phyloP scores from a whole-genome alignment of 2,113 vertebrate genomes.

The Tyto alba region DNA sequence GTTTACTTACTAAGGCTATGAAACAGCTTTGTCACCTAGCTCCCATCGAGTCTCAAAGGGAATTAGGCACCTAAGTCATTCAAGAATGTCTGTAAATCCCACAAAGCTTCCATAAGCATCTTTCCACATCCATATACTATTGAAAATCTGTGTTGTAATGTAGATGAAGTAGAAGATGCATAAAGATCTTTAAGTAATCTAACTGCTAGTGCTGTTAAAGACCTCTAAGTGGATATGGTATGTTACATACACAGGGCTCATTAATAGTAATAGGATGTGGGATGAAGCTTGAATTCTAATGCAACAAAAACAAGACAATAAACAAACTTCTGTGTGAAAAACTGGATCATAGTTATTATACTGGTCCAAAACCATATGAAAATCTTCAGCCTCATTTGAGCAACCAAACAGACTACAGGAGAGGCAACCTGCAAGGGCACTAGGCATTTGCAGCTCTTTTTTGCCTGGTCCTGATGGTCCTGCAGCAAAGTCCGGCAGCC shows the following conservation, averaged over 20 bases:
- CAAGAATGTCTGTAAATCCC: not conserved
- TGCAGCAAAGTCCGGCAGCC: not conserved
- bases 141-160: not conserved
- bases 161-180: not conserved
- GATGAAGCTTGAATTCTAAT: not conserved
- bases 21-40: not conserved
- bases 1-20: not conserved
- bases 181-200: not conserved
- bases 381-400: not conserved
- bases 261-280: not conserved
- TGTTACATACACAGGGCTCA: not conserved
- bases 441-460: not conserved
- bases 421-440: not conserved
- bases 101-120: slow-evolving; percentile 12
- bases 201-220: not conserved
- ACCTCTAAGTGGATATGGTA: not conserved
- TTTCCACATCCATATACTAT: not conserved
- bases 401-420: not conserved
- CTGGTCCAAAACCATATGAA: not conserved
- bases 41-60: not conserved
- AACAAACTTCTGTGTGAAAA: not conserved
- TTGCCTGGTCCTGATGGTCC: not conserved
- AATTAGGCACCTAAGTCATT: slow-evolving; percentile 33
- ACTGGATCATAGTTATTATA: not conserved
- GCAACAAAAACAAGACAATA: not conserved